Evolutionary conservation across 2,797 vertebrate species (phyloP), one percentile per base, ranked within the genome.

Genomic region (Decapterus maruadsi): DNA sequence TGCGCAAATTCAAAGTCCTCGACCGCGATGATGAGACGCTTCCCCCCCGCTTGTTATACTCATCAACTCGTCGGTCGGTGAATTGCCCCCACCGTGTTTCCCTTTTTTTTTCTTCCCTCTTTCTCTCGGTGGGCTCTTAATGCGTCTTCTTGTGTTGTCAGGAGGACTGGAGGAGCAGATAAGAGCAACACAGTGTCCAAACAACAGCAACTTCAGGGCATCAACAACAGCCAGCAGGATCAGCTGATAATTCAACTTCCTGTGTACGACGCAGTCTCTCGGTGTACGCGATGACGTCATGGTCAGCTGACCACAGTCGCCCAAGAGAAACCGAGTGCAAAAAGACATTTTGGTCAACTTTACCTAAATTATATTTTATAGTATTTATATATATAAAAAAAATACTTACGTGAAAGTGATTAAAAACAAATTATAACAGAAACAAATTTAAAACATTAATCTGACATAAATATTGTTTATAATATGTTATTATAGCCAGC

Each of bases 161-260:
- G 26, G 26, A 26, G 26, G 26, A 26, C 26, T 26, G 26, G 26
- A 64, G 56, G 65, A 76, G 69, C 68, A 46, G 82, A 90, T 68
- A 82, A 74, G 84, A 84, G 87, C 77, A 86, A 87, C 90, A 87
- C 87, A 55, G 85, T 80, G 77, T 77, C 77, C 85, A 74, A 79
- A 90, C 89, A 86, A 91, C 91, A 58, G 88, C 90, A 93, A 95
- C 92, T 95, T 94, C 93, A 48, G 84, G 84, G 82, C 86, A 94
- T 91, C 92, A 94, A 94, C 90, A 93, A 92, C 93, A 94, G 92
- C 84, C 90, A 92, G 81, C 80, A 12, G 76, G 60, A 94, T 95
- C 95, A 96, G 95, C 95, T 96, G 95, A 95, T 94, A 42, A 65
- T 77, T 89, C 89, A 34, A 92, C 94, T 95, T 96, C 95, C 95